Evolutionary conservation across 2,113 vertebrate genomes (phyloP).

Genomic region (Oceanodroma tethys): DNA sequence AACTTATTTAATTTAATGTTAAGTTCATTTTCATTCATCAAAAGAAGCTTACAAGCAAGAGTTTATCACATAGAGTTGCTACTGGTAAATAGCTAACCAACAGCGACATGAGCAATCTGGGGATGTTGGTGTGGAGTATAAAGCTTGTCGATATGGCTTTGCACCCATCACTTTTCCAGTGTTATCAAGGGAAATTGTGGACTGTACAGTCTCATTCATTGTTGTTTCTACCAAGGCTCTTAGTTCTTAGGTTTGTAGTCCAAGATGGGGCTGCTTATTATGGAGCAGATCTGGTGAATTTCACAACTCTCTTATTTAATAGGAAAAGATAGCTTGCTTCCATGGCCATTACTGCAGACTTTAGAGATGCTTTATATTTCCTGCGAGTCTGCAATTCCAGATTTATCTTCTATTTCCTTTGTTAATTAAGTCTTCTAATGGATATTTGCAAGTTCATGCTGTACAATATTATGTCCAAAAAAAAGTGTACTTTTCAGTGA

Average conservation of each 20-base stretch:
- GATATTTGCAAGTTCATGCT: neutral
- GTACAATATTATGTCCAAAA: neutral
- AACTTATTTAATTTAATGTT: neutral
- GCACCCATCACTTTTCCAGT: neutral
- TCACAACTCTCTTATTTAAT: neutral
- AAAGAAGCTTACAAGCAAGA: neutral
- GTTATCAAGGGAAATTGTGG: neutral
- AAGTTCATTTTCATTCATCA: neutral
- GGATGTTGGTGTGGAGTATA: neutral
- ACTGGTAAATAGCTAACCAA: neutral
- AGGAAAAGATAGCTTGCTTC: neutral
- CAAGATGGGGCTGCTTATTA: neutral
- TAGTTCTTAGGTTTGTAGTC: neutral
- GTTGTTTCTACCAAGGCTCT: neutral
- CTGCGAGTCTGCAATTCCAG: neutral
- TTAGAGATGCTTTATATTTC: neutral
- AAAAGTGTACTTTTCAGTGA: neutral
- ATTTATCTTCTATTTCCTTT: neutral
- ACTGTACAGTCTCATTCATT: neutral
- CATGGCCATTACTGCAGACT: neutral
- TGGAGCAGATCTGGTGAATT: neutral
- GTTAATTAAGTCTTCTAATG: neutral
- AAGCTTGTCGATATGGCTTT: neutral
- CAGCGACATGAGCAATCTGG: neutral
- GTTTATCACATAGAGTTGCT: neutral